Conservation (phyloP, 2,797 vertebrate genomes). For the Smutsia gigantea region DNA sequence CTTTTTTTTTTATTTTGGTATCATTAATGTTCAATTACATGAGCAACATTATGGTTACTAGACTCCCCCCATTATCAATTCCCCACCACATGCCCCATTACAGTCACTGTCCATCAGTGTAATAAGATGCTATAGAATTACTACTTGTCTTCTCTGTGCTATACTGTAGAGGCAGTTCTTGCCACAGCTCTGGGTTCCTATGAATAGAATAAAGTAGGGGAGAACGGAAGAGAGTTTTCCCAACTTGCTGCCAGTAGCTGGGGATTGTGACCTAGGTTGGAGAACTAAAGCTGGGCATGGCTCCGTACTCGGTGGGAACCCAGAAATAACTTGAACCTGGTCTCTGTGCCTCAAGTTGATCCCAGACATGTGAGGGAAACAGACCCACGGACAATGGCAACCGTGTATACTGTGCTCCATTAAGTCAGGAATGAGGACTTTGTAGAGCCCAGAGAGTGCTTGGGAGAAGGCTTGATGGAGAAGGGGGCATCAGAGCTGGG, state of each 20-base stretch:
- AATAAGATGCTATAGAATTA: no score
- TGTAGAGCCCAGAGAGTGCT: background rate
- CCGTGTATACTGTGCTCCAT: background rate
- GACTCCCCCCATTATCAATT: no score
- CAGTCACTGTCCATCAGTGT: no score
- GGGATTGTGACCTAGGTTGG: background rate
- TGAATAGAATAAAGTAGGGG: background rate
- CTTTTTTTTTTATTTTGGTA: no score
- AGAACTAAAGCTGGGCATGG: background rate
- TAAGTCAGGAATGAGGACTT: background rate
- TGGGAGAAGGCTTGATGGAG: background rate
- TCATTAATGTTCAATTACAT: no score
- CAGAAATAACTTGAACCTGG: conserved; percentile 57
- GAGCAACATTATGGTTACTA: no score
- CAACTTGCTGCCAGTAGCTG: conserved; percentile 22
- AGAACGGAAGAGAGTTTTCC: conserved; percentile 7
- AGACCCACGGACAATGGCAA: background rate
- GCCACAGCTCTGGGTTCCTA: background rate
- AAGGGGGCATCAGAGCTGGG: background rate
- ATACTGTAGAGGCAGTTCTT: background rate
- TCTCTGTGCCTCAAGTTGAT: conserved; percentile 4
- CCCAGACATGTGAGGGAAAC: background rate
- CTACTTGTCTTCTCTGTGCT: no score
- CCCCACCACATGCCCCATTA: no score
- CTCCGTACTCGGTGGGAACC: conserved; percentile 13